Base-by-base conservation (phyloP, 2,797 vertebrate species). In the Arnoldichthys spilopterus region DNA sequence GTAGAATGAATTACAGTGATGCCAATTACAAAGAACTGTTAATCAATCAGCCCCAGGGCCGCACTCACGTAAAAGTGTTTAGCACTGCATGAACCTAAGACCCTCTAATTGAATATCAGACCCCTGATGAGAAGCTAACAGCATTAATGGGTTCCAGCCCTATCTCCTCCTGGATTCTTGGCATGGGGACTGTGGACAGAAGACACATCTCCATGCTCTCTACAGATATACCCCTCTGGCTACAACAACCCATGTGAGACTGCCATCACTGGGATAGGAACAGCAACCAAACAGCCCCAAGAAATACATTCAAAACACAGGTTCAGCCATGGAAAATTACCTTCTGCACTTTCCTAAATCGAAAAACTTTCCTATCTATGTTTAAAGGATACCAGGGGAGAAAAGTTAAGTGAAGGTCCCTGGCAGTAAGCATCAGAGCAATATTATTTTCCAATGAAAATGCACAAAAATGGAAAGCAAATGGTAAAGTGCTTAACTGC, bases 101-200 rank as follows among this genome's bases (percentile, higher is more conserved):
- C 83, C 76, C 73, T 85, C 76, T 92, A 92, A 93, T 91, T 91
- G 91, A 91, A 90, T 88, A 90, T 88, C 87, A 88, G 87, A 87
- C 87, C 84, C 90, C 85, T 3, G 87, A 87, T 58, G 90, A 90
- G 90, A 78, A 76, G 87, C 68, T 76, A 87, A 83, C 76, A 80
- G 81, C 51, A 78, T 76, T 84, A 24, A 80, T 71, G 84, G 58
- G 72, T 78, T 72, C 82, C 8, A 72, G 80, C 74, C 80, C 82
- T 87, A 88, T 83, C 82, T 86, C 71, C 77, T 61, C 54, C 76
- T 79, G 66, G 68, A 81, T 66, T 80, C 67, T 34, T 72, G 76
- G 61, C 40, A 59, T 73, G 15, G 18, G 51, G 56, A 51, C 74
- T 63, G 47, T 67, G 62, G 64, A 77, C 75, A 68, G 73, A 76